phyloP scores from a whole-genome alignment of 2,113 vertebrate species.

The Phasianus colchicus region DNA sequence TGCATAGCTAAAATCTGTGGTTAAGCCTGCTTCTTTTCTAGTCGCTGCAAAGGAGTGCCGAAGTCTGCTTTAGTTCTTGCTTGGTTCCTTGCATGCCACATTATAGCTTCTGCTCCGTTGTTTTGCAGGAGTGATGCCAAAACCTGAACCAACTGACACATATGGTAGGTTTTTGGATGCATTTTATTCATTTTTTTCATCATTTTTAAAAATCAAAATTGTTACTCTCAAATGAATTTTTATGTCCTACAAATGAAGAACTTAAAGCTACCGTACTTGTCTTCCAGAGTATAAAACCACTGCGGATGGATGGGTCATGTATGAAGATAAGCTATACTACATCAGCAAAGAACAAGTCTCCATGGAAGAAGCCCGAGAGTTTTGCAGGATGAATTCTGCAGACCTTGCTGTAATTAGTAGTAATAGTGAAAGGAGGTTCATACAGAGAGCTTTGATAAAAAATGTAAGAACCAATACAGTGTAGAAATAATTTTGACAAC shows the following conservation, averaged over 20 bases:
- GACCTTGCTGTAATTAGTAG: slow-evolving; percentile 85
- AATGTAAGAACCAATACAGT: slow-evolving; percentile 13
- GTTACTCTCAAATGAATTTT: neutral
- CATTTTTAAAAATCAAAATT: neutral
- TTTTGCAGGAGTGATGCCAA: slow-evolving; percentile 82
- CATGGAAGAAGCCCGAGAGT: slow-evolving; percentile 86
- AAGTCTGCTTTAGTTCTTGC: neutral
- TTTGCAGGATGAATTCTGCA: slow-evolving; percentile 87
- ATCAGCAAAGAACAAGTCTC: slow-evolving; percentile 78
- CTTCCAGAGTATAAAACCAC: slow-evolving; percentile 83
- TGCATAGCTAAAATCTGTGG: neutral
- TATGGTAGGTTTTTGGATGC: slow-evolving; percentile 72
- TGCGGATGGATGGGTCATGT: slow-evolving; percentile 89
- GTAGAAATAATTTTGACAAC: neutral
- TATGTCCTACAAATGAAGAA: neutral
- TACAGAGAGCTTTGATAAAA: slow-evolving; percentile 83
- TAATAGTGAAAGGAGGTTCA: slow-evolving; percentile 88
- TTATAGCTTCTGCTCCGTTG: neutral
- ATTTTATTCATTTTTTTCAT: neutral
- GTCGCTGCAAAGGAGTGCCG: neutral
- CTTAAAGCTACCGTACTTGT: neutral
- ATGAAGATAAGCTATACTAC: slow-evolving; percentile 87
- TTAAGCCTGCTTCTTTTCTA: neutral
- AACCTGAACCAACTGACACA: slow-evolving; percentile 77
- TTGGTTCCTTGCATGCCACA: accelerated